Conservation (phyloP, 2,797 vertebrate genomes). For the Psittacula echo region DNA sequence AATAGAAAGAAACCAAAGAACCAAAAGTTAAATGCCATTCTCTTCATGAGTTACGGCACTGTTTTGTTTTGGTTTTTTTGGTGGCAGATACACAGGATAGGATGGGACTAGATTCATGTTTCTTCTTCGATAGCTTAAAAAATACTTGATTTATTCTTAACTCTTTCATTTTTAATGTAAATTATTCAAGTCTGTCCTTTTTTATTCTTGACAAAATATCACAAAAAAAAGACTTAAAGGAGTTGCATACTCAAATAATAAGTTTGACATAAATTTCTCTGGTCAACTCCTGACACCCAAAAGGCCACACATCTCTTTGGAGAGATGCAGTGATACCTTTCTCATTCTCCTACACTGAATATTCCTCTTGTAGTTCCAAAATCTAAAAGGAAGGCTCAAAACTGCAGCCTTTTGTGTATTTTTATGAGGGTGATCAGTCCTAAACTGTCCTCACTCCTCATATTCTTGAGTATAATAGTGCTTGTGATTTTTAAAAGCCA, state of each 20-base stretch:
- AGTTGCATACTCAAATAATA: background rate
- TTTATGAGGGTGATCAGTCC: background rate
- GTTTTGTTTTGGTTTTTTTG: fast-evolving
- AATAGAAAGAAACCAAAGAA: background rate
- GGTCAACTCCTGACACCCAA: background rate
- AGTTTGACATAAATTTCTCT: background rate
- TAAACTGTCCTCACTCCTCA: background rate
- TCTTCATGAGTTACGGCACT: background rate
- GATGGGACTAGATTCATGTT: background rate
- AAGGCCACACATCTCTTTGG: background rate
- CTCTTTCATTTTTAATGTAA: background rate
- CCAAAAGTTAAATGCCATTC: background rate
- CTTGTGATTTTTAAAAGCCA: background rate
- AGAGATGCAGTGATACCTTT: background rate
- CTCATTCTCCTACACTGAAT: background rate
- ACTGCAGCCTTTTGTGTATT: background rate
- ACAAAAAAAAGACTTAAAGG: background rate
- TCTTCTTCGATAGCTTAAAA: background rate
- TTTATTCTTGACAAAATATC: background rate
- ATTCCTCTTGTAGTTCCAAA: background rate
- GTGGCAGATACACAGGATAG: background rate
- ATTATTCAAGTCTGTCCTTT: background rate
- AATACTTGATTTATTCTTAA: background rate
- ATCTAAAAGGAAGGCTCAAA: background rate
- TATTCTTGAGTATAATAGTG: background rate